Conservation (phyloP, 2,113 vertebrate species). For the Lophochroa leadbeateri region DNA sequence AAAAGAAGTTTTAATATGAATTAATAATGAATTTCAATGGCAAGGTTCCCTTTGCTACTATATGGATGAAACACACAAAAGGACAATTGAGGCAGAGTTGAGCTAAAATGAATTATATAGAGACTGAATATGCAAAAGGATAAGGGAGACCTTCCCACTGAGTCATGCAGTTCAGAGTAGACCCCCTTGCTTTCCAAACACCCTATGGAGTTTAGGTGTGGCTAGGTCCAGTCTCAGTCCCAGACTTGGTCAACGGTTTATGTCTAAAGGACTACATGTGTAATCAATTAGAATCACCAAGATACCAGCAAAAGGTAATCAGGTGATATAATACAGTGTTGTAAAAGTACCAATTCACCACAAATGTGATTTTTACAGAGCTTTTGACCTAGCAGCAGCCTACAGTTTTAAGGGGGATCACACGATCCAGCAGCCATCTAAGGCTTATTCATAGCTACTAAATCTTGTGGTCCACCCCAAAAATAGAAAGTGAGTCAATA, state of each 20-base stretch:
- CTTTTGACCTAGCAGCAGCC: neutral
- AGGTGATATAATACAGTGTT: neutral
- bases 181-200: neutral
- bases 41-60: neutral
- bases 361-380: neutral
- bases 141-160: neutral
- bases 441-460: neutral
- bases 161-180: neutral
- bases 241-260: neutral
- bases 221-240: neutral
- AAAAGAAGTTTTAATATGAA: neutral
- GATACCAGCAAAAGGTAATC: neutral
- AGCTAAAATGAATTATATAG: neutral
- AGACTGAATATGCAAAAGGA: neutral
- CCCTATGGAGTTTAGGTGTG: neutral
- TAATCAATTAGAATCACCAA: neutral
- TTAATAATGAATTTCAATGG: neutral
- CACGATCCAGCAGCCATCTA: neutral
- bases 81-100: neutral
- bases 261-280: neutral
- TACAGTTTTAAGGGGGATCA: neutral
- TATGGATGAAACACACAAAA: neutral
- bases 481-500: neutral
- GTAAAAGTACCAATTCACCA: neutral
- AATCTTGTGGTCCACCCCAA: neutral